Conservation (phyloP, 2,113 vertebrate genomes). For the Amblyornis subalaris region DNA sequence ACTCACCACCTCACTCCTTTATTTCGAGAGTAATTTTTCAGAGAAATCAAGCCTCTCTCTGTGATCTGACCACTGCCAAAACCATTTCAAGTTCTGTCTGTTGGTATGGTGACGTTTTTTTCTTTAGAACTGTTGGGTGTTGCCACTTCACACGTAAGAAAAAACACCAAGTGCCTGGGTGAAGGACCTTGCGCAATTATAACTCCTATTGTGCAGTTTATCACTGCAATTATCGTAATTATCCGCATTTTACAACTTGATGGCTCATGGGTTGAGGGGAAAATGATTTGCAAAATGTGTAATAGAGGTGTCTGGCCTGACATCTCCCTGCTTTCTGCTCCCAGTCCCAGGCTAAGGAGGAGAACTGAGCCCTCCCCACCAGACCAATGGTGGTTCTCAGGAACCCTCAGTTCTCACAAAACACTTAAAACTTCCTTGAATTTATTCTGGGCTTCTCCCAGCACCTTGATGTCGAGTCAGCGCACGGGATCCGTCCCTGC, state of each 20-base stretch:
- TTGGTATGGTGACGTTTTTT: neutral
- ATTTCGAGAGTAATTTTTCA: neutral
- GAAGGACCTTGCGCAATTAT: neutral
- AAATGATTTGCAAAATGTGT: neutral
- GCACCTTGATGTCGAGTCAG: neutral
- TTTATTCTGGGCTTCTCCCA: neutral
- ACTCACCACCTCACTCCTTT: neutral
- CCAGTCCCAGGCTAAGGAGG: neutral
- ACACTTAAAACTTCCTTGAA: neutral
- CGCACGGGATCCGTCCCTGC: fast-evolving
- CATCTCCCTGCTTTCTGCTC: neutral
- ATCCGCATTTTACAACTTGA: neutral
- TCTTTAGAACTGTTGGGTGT: neutral
- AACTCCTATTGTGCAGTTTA: neutral
- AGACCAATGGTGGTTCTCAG: neutral
- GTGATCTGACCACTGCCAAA: neutral
- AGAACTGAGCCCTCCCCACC: neutral
- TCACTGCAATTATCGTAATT: neutral
- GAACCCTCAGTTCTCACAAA: neutral
- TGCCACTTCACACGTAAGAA: neutral
- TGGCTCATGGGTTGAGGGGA: neutral
- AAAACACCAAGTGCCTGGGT: neutral
- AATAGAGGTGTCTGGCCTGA: neutral
- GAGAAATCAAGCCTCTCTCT: neutral
- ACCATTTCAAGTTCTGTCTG: neutral